Base-by-base conservation (phyloP, 2,113 vertebrate genomes). In the Hirundichthys speculiger region DNA sequence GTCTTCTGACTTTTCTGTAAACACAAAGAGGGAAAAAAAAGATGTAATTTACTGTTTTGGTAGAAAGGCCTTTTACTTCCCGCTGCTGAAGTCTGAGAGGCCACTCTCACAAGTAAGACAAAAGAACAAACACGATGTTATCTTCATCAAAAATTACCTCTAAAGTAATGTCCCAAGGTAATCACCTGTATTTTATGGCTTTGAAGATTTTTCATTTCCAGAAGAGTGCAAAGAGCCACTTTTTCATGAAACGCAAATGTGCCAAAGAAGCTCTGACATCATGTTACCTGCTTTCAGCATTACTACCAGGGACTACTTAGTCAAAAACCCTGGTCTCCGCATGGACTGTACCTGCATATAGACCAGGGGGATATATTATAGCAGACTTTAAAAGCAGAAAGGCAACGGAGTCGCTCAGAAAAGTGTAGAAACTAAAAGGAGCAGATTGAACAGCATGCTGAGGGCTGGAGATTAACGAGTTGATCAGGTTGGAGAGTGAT, bases 321-420 rank as follows among this genome's bases (percentile, higher is more conserved):
- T 27, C 8, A 22, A 52, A 72, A 57, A 24, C 3, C 12, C 8
- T 6, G 1, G 13, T 41, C 47, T 51, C 64, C 57, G 42, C 27
- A 8, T 63, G 56, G 59, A 67, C 53, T 45, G 43, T 51, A 57
- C 30, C 47, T 60, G 38, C 25, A 82, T 73, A 27, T 64, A 59
- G 53, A 75, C 63, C 16, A 21, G 38, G 56, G 7, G 49, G 70
- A 70, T 42, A 21, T 34, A 50, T 75, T 46, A 42, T 49, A 57
- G 21, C 10, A 4, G 14, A 55, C 66, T 64, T 74, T n/a, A 73
- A 69, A 69, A 40, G 51, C 64, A 53, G 21, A 20, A 54, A 59
- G 59, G 50, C 49, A 40, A 21, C 2, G 51, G 34, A 45, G 30
- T 18, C 34, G 22, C 46, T 54, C 4, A 48, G 42, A 45, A 45